phyloP scores from a whole-genome alignment of 2,797 vertebrate genomes.

The Rhinichthys osculus region DNA sequence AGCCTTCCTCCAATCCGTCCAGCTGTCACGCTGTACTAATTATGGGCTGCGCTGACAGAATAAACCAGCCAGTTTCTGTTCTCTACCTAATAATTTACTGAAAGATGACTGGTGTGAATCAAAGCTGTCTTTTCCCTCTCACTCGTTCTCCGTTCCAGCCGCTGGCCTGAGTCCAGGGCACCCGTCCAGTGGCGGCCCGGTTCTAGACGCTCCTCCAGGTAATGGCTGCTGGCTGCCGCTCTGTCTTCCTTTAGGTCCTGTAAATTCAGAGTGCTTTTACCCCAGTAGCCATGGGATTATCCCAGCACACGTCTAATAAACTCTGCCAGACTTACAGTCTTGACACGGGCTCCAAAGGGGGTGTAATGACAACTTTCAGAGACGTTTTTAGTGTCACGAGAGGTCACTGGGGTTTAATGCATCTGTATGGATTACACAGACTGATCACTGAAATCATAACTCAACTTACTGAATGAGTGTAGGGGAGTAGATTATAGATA shows the following conservation, averaged over 20 bases:
- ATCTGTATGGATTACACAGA: conserved; percentile 6
- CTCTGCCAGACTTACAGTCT: conserved; percentile 40
- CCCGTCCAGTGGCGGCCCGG: conserved; percentile 50
- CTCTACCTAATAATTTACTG: conserved; percentile 34
- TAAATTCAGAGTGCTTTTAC: conserved; percentile 51
- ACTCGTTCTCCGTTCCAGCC: conserved; percentile 56
- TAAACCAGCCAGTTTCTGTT: conserved; percentile 26
- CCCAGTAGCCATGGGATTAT: conserved; percentile 4
- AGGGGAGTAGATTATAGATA: not conserved
- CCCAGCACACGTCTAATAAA: conserved; percentile 41
- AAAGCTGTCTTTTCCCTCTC: conserved; percentile 44
- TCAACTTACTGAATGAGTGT: not conserved
- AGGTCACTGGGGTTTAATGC: conserved; percentile 9
- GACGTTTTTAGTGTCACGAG: conserved; percentile 6
- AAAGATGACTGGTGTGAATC: conserved; percentile 54
- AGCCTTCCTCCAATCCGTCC: conserved; percentile 1
- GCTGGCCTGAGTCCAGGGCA: conserved; percentile 61
- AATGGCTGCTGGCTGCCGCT: conserved; percentile 41
- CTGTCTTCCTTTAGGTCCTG: conserved; percentile 40
- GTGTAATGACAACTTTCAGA: conserved; percentile 10
- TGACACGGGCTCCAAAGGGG: conserved; percentile 18
- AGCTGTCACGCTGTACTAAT: conserved; percentile 46
- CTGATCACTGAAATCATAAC: conserved; percentile 4
- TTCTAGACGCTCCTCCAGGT: conserved; percentile 68
- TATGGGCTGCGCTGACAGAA: conserved; percentile 26